These are phyloP conservation scores for Rallus limicola DNA, from an alignment of 2,113 vertebrate species.

Conservation along the genomic window DNA sequence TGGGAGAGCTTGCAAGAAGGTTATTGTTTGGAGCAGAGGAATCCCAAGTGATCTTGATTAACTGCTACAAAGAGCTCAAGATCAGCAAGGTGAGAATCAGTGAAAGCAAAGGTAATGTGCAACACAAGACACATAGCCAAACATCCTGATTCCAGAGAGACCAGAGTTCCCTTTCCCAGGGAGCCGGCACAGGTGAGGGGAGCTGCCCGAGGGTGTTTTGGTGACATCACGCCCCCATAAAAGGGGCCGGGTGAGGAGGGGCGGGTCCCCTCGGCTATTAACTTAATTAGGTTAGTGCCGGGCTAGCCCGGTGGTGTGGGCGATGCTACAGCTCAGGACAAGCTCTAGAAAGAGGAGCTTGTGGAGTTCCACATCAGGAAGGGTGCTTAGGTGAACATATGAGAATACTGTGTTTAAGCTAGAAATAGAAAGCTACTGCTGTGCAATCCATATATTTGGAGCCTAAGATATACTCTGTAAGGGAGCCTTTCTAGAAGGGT, in stretches of 20 bases:
- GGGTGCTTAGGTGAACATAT: not conserved
- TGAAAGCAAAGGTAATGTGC: not conserved
- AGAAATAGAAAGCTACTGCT: not conserved
- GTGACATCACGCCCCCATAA: no score
- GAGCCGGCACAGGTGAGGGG: no score
- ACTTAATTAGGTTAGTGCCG: not conserved
- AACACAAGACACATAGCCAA: not conserved
- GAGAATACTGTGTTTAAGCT: not conserved
- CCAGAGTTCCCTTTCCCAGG: no score
- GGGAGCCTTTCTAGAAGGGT: not conserved
- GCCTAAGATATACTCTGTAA: not conserved
- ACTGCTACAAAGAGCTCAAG: not conserved
- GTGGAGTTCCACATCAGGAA: not conserved
- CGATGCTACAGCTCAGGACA: not conserved
- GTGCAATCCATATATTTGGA: not conserved
- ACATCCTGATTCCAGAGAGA: no score
- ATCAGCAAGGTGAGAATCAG: not conserved
- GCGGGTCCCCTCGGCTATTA: no score
- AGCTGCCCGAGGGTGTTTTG: no score
- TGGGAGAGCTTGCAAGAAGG: not conserved
- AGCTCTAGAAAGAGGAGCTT: not conserved
- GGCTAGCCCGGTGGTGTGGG: not conserved
- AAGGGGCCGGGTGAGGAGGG: no score
- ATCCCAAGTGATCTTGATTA: not conserved
- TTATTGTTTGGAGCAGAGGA: not conserved